Percentiles rank a stretch among this genome's conserved stretches.
Evolutionary conservation across 1,140 invertebrate genomes (phyloP).

Genomic region (Frieseomelitta varia): DNA sequence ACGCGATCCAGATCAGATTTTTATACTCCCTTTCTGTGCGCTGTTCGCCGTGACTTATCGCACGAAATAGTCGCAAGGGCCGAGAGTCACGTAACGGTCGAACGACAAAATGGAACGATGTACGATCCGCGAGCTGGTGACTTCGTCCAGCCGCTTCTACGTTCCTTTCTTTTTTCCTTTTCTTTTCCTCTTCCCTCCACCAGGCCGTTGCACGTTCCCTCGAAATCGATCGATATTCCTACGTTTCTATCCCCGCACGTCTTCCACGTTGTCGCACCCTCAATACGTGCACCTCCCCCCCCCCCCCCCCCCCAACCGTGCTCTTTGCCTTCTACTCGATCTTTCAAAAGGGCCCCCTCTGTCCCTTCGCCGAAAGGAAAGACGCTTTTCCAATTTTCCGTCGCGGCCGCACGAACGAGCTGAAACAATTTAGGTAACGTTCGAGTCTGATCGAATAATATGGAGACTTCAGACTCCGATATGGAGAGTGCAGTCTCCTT

Average conservation of each 20-base stretch:
- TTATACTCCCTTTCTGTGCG: constrained; percentile 10
- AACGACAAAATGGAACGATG: constrained; percentile 52
- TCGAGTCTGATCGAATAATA: constrained; percentile 65
- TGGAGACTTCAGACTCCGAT: constrained; percentile 58
- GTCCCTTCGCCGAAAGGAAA: constrained; percentile 8
- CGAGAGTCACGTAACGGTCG: constrained; percentile 54
- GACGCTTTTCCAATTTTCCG: constrained; percentile 71
- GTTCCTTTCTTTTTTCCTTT: neutral
- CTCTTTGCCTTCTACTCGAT: neutral
- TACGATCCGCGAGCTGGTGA: constrained; percentile 26
- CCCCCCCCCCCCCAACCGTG: too few species aligned
- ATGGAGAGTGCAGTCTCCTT: constrained; percentile 65
- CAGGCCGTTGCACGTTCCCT: neutral
- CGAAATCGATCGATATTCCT: constrained; percentile 57
- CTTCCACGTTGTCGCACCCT: constrained; percentile 31
- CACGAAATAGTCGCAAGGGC: constrained; percentile 48
- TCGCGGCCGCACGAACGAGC: constrained; percentile 61
- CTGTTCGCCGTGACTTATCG: constrained; percentile 47
- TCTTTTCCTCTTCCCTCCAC: constrained; percentile 7
- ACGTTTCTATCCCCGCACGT: constrained; percentile 6
- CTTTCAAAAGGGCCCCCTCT: neutral
- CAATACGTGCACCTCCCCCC: constrained; percentile 7
- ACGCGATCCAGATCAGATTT: constrained; percentile 39
- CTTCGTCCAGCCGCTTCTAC: constrained; percentile 2
- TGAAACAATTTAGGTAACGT: constrained; percentile 68